Evolutionary conservation across 2,797 vertebrate genomes (phyloP).

Genomic region (Microhierax caerulescens): DNA sequence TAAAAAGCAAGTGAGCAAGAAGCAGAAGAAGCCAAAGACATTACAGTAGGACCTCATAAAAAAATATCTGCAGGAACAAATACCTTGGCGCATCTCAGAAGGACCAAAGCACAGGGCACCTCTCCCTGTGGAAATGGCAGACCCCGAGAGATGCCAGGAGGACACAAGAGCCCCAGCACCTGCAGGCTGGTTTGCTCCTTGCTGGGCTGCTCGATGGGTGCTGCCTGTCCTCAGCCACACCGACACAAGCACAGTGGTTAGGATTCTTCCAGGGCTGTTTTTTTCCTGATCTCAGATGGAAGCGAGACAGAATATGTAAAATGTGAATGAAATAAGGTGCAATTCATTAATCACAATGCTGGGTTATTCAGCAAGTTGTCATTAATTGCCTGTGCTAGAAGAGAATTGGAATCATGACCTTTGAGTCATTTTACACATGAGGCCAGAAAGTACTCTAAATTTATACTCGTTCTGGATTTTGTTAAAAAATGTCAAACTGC

Average conservation of each 20-base stretch:
- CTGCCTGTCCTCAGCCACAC: rapidly evolving
- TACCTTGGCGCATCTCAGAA: too few species aligned
- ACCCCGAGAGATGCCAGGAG: neutral
- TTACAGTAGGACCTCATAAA: neutral
- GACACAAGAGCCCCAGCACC: neutral
- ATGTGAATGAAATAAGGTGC: neutral
- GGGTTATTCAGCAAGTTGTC: neutral
- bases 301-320: neutral
- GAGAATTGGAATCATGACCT: neutral
- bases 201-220: rapidly evolving
- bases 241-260: rapidly evolving
- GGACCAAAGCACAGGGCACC: neutral
- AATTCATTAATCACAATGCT: neutral
- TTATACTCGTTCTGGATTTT: neutral
- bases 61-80: neutral
- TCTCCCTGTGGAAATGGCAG: neutral
- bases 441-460: neutral
- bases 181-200: rapidly evolving
- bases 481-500: neutral
- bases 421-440: neutral
- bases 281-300: neutral
- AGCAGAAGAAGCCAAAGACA: neutral
- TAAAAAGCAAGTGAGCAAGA: neutral
- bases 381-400: neutral
- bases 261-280: neutral